Base-by-base conservation (phyloP, 2,797 vertebrate genomes). In the Coreius guichenoti region DNA sequence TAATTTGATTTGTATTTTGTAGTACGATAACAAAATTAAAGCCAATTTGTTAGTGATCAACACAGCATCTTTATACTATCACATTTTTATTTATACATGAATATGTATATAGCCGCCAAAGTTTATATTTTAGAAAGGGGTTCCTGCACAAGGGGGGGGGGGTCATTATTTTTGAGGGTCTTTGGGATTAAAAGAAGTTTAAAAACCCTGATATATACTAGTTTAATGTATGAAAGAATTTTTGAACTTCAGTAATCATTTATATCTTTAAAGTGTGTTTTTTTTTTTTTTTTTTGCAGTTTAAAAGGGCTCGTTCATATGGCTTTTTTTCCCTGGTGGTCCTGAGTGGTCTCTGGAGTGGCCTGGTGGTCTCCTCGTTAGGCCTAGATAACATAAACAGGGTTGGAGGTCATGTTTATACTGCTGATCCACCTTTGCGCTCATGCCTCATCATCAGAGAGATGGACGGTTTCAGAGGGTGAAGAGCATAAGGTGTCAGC, bases 291-390 rank as follows among this genome's bases (percentile, higher is more conserved):
- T 81, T 39, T 56, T 39, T 56, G 8, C 29, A 51, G 45, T 76
- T 65, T 77, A 33, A 8, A 69, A 19, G 29, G 29, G 43, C 29
- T 63, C 3, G 11, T 39, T 75, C 26, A 87, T 17, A 45, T 87
- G 84, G 80, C 85, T 88, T 73, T 89, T 89, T 88, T 84, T 84
- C 83, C 36, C 23, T 87, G 72, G 82, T 80, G 54, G 76, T 84
- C 83, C 67, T 61, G 39, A 72, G 83, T 80, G 54, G 39, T 85
- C 65, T 84, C 67, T 84, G 39, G 75, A 58, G 51, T 78, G 67
- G 65, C 75, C 56, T 54, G 77, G 84, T 85, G 84, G 84, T 80
- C 84, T 85, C 56, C 77, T 80, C 84, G 68, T 85, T 85, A 85
- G 77, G 43, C 58, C 31, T 51, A 47, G 56, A 65, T 85, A 85